Conservation (phyloP, 1,140 invertebrate genomes). For the Mylabris phalerata region DNA sequence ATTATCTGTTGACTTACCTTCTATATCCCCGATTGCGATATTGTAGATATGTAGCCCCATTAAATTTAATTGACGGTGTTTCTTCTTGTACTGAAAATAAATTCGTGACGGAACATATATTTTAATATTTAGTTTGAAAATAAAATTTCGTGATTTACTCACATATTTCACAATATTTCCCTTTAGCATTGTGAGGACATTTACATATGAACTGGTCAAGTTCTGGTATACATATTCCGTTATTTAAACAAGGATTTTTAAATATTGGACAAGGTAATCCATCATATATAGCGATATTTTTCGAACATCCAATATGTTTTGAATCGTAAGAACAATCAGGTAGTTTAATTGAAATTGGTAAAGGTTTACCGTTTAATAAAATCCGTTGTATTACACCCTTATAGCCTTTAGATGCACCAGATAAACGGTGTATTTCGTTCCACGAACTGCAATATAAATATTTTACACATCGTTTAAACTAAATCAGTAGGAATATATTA, state of each 20-base stretch:
- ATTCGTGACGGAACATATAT: constrained; percentile 5
- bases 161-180: constrained; percentile 68
- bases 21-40: constrained; percentile 37
- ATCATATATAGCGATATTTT: constrained; percentile 49
- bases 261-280: constrained; percentile 61
- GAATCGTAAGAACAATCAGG: constrained; percentile 30
- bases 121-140: constrained; percentile 4
- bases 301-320: constrained; percentile 31
- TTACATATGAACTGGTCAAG: constrained; percentile 65
- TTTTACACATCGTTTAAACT: constrained; percentile 1
- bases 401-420: constrained; percentile 67
- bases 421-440: constrained; percentile 63
- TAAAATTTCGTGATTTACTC: constrained; percentile 36
- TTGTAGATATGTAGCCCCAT: constrained; percentile 36
- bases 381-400: constrained; percentile 79
- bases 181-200: constrained; percentile 58
- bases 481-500: neutral
- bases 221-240: constrained; percentile 68
- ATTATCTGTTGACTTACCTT: constrained; percentile 28
- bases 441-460: constrained; percentile 48
- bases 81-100: constrained; percentile 26
- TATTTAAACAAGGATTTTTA: constrained; percentile 64
- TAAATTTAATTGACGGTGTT: constrained; percentile 35
- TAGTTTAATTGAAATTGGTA: constrained; percentile 46
- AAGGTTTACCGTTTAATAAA: constrained; percentile 68